A percentile compares a stretch with the other conserved stretches of the same genome.
phyloP scores from a whole-genome alignment of 2,797 vertebrate species.

The Neosalanx taihuensis region DNA sequence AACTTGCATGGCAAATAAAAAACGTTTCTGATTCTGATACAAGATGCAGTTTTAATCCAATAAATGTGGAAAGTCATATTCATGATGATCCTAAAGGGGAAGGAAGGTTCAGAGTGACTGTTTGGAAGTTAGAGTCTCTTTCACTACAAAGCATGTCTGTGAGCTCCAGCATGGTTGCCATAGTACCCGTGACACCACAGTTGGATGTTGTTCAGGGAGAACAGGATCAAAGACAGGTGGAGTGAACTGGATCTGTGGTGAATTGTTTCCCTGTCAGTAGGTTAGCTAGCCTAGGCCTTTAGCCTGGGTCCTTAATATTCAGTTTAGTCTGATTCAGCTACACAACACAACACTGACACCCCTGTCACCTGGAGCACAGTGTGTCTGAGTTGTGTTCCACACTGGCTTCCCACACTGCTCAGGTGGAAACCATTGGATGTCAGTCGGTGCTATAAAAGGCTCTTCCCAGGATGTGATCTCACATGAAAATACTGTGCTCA shows the following conservation, averaged over 20 bases:
- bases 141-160: constrained; percentile 54
- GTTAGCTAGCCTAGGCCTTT: constrained; percentile 21
- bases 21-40: too few relatives aligned
- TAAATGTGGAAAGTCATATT: neutral
- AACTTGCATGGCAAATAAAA: too few relatives aligned
- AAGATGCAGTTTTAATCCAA: too few relatives aligned
- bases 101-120: constrained; percentile 23
- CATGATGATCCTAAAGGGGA: constrained; percentile 21
- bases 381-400: neutral
- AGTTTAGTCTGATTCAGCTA: constrained; percentile 27
- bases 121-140: constrained; percentile 47
- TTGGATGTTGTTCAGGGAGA: constrained; percentile 41
- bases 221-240: constrained; percentile 35
- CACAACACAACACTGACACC: constrained; percentile 13
- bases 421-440: constrained; percentile 21
- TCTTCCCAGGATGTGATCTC: constrained; percentile 42
- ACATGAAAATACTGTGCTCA: constrained; percentile 44
- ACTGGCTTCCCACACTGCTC: constrained; percentile 21
- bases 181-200: constrained; percentile 46
- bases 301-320: constrained; percentile 28
- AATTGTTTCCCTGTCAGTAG: constrained; percentile 30
- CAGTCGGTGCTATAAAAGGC: constrained; percentile 49
- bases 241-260: constrained; percentile 31
- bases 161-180: constrained; percentile 62
- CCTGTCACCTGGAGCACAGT: neutral